A percentile compares a stretch with the other conserved stretches of the same genome.
Evolutionary conservation across 2,888 invertebrate species (phyloP).

Genomic region (Chymomyza procnemis): DNA sequence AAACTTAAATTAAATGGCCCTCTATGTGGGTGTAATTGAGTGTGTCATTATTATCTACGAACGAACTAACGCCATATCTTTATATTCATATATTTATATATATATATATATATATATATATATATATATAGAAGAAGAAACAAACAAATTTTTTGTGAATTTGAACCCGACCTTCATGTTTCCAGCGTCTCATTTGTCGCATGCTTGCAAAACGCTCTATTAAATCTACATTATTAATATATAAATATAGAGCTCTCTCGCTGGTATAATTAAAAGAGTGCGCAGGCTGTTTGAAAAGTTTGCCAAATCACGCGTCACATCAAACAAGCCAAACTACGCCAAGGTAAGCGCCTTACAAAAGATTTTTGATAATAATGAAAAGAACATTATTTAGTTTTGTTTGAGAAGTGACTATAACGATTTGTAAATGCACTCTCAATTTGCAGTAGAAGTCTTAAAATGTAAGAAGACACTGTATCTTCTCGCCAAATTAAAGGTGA

Average conservation of each 20-base stretch:
- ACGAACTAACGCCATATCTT: too few relatives aligned
- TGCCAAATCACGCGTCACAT: slow-evolving; percentile 30
- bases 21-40: background rate
- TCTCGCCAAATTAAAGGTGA: too few relatives aligned
- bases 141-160: slow-evolving; percentile 35
- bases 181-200: slow-evolving; percentile 65
- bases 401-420: too few relatives aligned
- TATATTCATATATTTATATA: too few relatives aligned
- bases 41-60: background rate
- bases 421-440: too few relatives aligned
- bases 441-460: too few relatives aligned
- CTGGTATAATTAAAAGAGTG: slow-evolving; percentile 7
- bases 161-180: slow-evolving; percentile 66
- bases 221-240: slow-evolving; percentile 60
- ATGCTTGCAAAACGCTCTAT: slow-evolving; percentile 69
- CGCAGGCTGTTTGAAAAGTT: slow-evolving; percentile 61
- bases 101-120: background rate
- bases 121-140: background rate
- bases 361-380: background rate
- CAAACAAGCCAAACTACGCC: background rate
- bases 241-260: background rate
- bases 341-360: slow-evolving; percentile 1
- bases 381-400: too few relatives aligned
- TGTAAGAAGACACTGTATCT: too few relatives aligned
- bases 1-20: too few relatives aligned